Conservation (phyloP, 2,888 invertebrate genomes). For the Dione juno region DNA sequence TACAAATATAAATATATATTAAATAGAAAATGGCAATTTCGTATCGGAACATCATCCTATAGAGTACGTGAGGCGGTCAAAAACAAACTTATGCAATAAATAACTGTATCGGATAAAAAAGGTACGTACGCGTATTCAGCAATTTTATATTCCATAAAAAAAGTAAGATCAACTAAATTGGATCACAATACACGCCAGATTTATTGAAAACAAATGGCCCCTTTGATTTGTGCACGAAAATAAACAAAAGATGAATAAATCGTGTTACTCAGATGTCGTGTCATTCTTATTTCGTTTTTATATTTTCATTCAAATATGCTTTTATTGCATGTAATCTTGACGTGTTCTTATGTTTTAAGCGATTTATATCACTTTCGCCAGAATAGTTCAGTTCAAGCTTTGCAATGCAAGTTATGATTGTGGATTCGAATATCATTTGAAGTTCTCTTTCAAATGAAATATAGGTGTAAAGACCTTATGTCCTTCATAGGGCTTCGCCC, state of each 20-base stretch:
- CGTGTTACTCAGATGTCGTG: slow-evolving; percentile 2
- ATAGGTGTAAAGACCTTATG: no score
- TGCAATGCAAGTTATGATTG: no score
- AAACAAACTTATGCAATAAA: slow-evolving; percentile 82
- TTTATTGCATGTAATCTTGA: slow-evolving; percentile 2
- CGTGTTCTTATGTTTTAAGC: background rate
- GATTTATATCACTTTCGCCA: background rate
- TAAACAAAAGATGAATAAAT: slow-evolving; percentile 26
- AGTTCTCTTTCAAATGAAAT: no score
- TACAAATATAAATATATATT: slow-evolving; percentile 51
- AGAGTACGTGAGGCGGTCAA: slow-evolving; percentile 83
- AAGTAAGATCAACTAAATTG: slow-evolving; percentile 78
- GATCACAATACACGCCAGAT: slow-evolving; percentile 69
- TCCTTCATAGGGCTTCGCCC: no score
- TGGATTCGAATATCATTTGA: no score
- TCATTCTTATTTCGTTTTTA: background rate
- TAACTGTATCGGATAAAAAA: slow-evolving; percentile 80
- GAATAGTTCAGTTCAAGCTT: background rate
- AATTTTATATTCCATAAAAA: slow-evolving; percentile 81
- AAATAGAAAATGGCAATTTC: slow-evolving; percentile 81
- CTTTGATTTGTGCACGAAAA: slow-evolving; percentile 20
- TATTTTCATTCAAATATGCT: background rate
- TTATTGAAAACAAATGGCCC: slow-evolving; percentile 49
- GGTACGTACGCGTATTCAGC: slow-evolving; percentile 75
- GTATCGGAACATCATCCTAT: slow-evolving; percentile 79